Evolutionary conservation across 1,140 invertebrate species (phyloP).

Genomic region (Rhopalosiphum maidis): DNA sequence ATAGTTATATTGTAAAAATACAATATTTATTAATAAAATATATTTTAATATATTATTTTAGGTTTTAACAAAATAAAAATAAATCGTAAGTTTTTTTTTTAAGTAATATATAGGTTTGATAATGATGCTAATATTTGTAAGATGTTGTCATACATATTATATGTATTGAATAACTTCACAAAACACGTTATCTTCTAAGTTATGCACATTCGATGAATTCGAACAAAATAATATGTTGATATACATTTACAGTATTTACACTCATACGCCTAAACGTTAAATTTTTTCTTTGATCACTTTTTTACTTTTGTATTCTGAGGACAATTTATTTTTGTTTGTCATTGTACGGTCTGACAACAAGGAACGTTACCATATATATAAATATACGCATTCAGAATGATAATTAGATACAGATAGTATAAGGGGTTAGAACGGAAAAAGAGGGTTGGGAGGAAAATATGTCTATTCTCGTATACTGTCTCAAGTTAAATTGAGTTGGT

Average conservation of each 20-base stretch:
- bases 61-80: no score
- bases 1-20: no score
- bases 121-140: neutral
- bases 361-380: neutral
- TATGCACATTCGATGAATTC: neutral
- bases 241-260: no score
- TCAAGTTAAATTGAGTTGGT: slow-evolving; percentile 40
- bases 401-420: neutral
- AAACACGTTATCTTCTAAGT: neutral
- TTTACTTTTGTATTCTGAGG: neutral
- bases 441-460: neutral
- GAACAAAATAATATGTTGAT: neutral
- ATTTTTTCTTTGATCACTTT: neutral
- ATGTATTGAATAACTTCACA: neutral
- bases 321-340: neutral
- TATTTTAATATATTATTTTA: no score
- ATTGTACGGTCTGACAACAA: neutral
- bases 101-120: neutral
- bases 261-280: neutral
- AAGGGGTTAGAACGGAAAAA: neutral
- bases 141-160: neutral
- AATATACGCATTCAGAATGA: neutral
- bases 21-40: no score
- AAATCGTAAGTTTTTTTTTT: neutral
- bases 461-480: neutral